Conservation (phyloP, 2,888 invertebrate species). For the Syrphus vitripennis region DNA sequence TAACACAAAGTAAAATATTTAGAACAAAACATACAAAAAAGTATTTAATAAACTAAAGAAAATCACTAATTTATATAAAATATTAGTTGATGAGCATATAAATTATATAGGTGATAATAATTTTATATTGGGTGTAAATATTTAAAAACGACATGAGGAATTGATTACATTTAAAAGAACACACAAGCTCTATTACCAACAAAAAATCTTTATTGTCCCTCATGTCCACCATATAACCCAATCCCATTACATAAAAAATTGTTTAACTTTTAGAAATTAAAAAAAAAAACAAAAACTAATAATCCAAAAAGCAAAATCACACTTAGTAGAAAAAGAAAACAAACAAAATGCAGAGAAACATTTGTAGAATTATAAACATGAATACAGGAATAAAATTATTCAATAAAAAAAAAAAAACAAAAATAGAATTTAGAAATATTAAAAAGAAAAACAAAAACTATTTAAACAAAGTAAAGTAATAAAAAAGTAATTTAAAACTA, state of each 20-base stretch:
- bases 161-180: conserved; percentile 64
- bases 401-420: conserved; percentile 54
- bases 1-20: conserved; percentile 9
- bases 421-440: conserved; percentile 56
- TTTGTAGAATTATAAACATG: conserved; percentile 65
- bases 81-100: conserved; percentile 50
- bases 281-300: background rate
- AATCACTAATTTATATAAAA: conserved; percentile 40
- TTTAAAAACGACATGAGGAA: conserved; percentile 65
- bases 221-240: conserved; percentile 59
- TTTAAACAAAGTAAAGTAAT: conserved; percentile 50
- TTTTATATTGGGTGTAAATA: conserved; percentile 65
- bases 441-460: conserved; percentile 38
- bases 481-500: conserved; percentile 65
- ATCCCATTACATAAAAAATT: conserved; percentile 34
- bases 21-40: conserved; percentile 43
- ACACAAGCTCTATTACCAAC: conserved; percentile 42
- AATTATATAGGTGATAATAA: conserved; percentile 55
- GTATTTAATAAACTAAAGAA: conserved; percentile 47
- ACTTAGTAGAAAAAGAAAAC: conserved; percentile 36
- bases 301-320: conserved; percentile 46
- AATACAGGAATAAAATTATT: conserved; percentile 67
- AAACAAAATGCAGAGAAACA: conserved; percentile 52
- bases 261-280: conserved; percentile 21
- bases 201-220: conserved; percentile 61